Evolutionary conservation across 1,140 invertebrate species (phyloP), one percentile per base, ranked within the genome.

Genomic region (Drosophila gunungcola): DNA sequence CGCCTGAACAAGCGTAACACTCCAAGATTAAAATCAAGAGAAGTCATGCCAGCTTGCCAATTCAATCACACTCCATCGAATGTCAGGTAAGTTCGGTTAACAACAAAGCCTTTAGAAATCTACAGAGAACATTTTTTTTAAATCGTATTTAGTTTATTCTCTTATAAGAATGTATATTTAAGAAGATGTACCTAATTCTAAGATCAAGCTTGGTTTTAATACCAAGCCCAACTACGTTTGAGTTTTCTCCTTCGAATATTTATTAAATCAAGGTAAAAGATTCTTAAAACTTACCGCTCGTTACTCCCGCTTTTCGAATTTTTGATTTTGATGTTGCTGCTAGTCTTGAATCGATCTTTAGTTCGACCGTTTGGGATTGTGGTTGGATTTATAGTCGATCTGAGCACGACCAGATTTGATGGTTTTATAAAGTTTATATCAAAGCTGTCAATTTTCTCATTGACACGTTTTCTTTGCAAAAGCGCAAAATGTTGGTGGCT

Each of bases 381-480:
- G 57, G 49, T 45, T 65, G 45, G 67, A 43, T 41, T 69, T 73
- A 21, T 64, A 52, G 41, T 34, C 38, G 48, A 63, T 78, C 61
- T 69, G 11, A 54, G 49, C 38, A 36, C 46, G 41, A 62, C 54
- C 60, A 42, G 21, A 60, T 64, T 61, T 9, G 64, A 52, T 32
- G 55, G 73, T 69, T 80, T 73, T 27, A 80, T 41, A 74, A 42
- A 45, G 38, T 76, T 60, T 29, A 52, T 60, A 51, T 38, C 52
- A 51, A 63, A 60, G 39, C 69, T 65, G 82, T 63, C 78, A 84
- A 84, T 80, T 68, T 65, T 73, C 10, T 63, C 58, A 82, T 77
- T 84, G 43, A 48, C 57, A 72, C 72, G 45, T 81, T 67, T 54
- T 57, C 61, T 70, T 58, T 60, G 68, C 60, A 73, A 77, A 70